A percentile compares a stretch with the other conserved stretches of the same genome.
These are phyloP conservation scores for Seira ritae DNA, from an alignment of 2,888 invertebrate genomes.

Conservation along the genomic window DNA sequence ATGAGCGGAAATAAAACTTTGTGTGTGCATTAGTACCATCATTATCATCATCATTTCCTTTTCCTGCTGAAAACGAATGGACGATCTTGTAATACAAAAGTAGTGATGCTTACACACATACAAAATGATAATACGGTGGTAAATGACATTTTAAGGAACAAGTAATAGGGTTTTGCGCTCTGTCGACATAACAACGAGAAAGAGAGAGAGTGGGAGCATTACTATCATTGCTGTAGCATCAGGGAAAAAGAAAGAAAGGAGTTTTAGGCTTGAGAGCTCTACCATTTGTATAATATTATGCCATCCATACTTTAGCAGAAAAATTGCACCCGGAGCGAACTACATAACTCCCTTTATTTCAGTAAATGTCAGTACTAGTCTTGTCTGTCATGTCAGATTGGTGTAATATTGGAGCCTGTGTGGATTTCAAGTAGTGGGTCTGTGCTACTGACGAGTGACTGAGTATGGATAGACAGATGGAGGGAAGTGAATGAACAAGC, in stretches of 20 bases:
- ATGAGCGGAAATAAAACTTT: not conserved
- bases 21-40: not conserved
- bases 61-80: too few relatives aligned
- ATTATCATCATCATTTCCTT: not conserved
- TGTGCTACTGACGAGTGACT: not conserved
- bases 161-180: too few relatives aligned
- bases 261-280: not conserved
- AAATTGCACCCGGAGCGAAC: not conserved
- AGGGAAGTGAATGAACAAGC: constrained; percentile 1
- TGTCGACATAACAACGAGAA: too few relatives aligned
- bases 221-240: too few relatives aligned
- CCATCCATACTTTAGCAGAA: too few relatives aligned
- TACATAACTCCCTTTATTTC: not conserved
- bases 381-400: constrained; percentile 13
- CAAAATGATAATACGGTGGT: too few relatives aligned
- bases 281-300: not conserved
- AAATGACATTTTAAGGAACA: too few relatives aligned
- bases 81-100: too few relatives aligned
- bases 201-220: too few relatives aligned
- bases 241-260: too few relatives aligned
- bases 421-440: not conserved
- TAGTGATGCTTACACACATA: too few relatives aligned
- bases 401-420: not conserved
- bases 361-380: not conserved
- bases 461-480: not conserved